Percentiles rank a stretch among this genome's conserved stretches.
Evolutionary conservation across 2,113 vertebrate genomes (phyloP).

Genomic region (Strigops habroptila): DNA sequence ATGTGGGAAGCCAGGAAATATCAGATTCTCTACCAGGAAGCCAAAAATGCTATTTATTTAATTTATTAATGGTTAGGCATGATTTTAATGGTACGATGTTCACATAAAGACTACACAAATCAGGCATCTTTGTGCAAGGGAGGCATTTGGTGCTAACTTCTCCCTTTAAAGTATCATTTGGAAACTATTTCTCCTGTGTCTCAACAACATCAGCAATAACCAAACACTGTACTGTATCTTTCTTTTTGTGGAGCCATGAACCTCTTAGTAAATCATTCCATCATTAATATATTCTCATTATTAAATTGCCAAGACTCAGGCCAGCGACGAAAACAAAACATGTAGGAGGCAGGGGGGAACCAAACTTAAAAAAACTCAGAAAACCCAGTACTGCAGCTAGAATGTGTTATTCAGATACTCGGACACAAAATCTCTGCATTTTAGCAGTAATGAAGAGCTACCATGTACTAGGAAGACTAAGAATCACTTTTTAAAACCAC

Average conservation of each 20-base stretch:
- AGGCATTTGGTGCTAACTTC: background rate
- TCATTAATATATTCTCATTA: constrained; percentile 2
- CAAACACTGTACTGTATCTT: background rate
- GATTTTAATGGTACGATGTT: constrained; percentile 17
- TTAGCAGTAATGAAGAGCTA: background rate
- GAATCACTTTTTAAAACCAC: background rate
- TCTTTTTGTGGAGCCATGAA: background rate
- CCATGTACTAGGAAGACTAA: background rate
- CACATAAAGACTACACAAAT: background rate
- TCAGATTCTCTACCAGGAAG: constrained; percentile 7
- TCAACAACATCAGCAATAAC: background rate
- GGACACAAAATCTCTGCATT: background rate
- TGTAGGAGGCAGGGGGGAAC: background rate
- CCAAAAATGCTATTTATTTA: constrained; percentile 54
- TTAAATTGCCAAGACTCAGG: background rate
- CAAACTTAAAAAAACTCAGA: background rate
- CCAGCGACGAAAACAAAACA: background rate
- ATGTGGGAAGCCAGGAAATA: constrained; percentile 40
- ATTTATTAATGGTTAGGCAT: constrained; percentile 39
- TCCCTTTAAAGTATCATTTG: background rate
- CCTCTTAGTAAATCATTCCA: background rate
- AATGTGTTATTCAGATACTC: background rate
- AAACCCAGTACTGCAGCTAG: background rate
- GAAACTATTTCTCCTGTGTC: background rate
- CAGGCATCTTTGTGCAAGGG: background rate